A percentile compares a stretch with the other conserved stretches of the same genome.
These are phyloP conservation scores for Pempheris klunzingeri DNA, from an alignment of 2,797 vertebrate species.

Conservation along the genomic window DNA sequence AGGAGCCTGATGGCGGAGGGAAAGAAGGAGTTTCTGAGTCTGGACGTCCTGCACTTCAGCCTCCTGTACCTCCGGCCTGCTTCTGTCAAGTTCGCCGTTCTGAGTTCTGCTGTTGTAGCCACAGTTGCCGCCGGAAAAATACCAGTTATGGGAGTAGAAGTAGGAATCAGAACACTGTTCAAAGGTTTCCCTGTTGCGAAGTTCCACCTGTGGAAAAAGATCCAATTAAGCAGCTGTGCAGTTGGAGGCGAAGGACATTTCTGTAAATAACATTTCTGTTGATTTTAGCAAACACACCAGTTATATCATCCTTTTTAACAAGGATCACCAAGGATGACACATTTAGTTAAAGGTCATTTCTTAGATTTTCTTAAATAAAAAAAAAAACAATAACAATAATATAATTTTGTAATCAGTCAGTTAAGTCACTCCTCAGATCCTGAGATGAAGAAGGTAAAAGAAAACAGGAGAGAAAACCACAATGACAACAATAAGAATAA, in stretches of 20 bases:
- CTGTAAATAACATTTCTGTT: neutral
- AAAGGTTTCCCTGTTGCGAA: constrained; percentile 47
- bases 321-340: neutral
- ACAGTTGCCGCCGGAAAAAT: constrained; percentile 20
- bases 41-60: too few species aligned
- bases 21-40: too few species aligned
- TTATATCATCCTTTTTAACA: neutral
- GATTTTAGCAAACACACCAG: neutral
- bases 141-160: rapidly evolving
- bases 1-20: too few species aligned
- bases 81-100: neutral
- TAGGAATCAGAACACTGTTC: rapidly evolving
- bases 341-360: neutral
- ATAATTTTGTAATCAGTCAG: neutral
- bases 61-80: too few species aligned
- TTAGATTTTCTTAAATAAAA: neutral
- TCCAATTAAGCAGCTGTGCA: rapidly evolving
- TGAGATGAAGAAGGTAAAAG: neutral
- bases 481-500: neutral
- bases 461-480: neutral
- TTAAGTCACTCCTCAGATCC: neutral
- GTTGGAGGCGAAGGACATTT: neutral
- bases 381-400: too few species aligned
- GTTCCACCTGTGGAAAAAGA: constrained; percentile 47
- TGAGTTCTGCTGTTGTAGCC: rapidly evolving